phyloP scores from a whole-genome alignment of 2,888 invertebrate genomes.

The Scotopteryx bipunctaria region DNA sequence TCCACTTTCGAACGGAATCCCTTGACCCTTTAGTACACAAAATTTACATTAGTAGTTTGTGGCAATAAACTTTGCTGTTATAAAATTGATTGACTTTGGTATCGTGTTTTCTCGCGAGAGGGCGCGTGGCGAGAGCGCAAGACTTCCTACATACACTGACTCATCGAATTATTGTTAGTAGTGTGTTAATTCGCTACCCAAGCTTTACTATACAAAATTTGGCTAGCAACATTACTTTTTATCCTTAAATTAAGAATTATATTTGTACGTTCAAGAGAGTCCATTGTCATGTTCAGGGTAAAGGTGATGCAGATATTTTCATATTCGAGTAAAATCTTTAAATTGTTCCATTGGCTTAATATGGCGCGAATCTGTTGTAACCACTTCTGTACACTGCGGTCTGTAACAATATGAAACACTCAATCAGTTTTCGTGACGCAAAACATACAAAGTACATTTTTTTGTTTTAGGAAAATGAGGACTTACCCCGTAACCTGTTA shows the following conservation, averaged over 20 bases:
- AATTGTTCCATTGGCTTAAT: slow-evolving; percentile 84
- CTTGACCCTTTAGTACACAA: slow-evolving; percentile 51
- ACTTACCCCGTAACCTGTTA: slow-evolving; percentile 98
- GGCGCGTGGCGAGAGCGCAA: slow-evolving; percentile 4
- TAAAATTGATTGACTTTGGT: slow-evolving; percentile 81
- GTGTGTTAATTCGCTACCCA: slow-evolving; percentile 55
- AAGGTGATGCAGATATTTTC: slow-evolving; percentile 69
- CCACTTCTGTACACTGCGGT: slow-evolving; percentile 96
- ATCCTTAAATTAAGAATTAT: slow-evolving; percentile 71
- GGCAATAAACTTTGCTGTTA: slow-evolving; percentile 76
- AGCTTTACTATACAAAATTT: slow-evolving; percentile 70
- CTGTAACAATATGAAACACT: slow-evolving; percentile 76
- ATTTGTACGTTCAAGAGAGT: slow-evolving; percentile 83
- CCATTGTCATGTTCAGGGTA: slow-evolving; percentile 79
- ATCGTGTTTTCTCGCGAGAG: slow-evolving; percentile 46
- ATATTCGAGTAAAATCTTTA: slow-evolving; percentile 75
- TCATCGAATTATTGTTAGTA: slow-evolving; percentile 41
- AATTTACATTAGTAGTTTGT: slow-evolving; percentile 69
- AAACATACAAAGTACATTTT: not conserved
- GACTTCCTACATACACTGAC: slow-evolving; percentile 28
- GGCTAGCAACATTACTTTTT: slow-evolving; percentile 74
- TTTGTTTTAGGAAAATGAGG: slow-evolving; percentile 9
- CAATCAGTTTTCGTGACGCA: slow-evolving; percentile 8
- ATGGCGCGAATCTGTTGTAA: slow-evolving; percentile 97
- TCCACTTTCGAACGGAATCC: not conserved